Conservation (phyloP, 2,113 vertebrate genomes). For the Camelus dromedarius region DNA sequence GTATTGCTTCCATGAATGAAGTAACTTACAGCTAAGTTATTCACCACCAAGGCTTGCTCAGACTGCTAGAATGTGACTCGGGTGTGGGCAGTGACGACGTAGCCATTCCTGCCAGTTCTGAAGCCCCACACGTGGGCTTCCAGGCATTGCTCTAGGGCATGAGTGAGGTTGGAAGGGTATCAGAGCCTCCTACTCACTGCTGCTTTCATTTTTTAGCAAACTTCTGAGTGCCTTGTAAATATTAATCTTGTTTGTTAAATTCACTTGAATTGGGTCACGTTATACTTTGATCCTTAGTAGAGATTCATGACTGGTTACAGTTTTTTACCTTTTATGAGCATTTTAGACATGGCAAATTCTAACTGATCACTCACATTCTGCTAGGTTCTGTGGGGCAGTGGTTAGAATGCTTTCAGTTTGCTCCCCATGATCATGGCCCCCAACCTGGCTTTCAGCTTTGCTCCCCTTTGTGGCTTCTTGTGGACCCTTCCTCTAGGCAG, state of each 20-base stretch:
- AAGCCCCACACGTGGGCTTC: neutral
- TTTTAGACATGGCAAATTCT: constrained; percentile 62
- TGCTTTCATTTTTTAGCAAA: constrained; percentile 63
- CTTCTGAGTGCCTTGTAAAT: constrained; percentile 39
- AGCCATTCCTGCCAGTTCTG: constrained; percentile 43
- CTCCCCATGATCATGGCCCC: neutral
- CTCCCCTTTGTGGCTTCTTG: constrained; percentile 1
- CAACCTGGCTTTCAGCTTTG: constrained; percentile 20
- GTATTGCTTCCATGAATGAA: constrained; percentile 74
- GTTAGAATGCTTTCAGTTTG: constrained; percentile 51
- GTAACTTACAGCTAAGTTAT: constrained; percentile 73
- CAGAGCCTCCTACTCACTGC: constrained; percentile 1
- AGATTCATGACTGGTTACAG: constrained; percentile 55
- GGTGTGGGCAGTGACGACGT: constrained; percentile 2
- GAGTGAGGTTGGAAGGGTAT: constrained; percentile 42
- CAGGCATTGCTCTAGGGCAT: neutral
- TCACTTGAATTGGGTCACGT: constrained; percentile 52
- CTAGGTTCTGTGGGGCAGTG: constrained; percentile 37
- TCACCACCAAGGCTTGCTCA: constrained; percentile 68
- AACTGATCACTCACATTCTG: constrained; percentile 39
- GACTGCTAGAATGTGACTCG: constrained; percentile 73
- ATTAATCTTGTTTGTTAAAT: constrained; percentile 51
- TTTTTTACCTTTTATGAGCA: constrained; percentile 49
- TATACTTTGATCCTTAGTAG: constrained; percentile 59
- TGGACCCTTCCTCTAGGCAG: constrained; percentile 28